These are phyloP conservation scores for Mellilla xanthometata DNA, from an alignment of 2,888 invertebrate genomes.

Conservation along the genomic window DNA sequence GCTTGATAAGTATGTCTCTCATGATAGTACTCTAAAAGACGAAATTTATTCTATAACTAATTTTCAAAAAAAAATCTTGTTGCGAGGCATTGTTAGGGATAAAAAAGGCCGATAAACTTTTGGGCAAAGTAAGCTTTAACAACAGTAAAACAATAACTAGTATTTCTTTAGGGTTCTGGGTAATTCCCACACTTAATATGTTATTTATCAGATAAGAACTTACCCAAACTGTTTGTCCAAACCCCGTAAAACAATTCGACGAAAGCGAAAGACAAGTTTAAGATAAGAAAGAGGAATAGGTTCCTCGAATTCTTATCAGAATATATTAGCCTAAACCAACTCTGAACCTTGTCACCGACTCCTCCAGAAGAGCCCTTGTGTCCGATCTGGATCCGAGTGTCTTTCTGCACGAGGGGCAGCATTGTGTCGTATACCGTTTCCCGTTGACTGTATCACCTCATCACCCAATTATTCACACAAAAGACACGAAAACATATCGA, in stretches of 20 bases:
- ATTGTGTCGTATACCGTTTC: constrained; percentile 69
- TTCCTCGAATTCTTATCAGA: constrained; percentile 97
- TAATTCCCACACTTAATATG: not conserved
- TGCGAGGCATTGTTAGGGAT: too few species aligned
- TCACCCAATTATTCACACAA: constrained; percentile 58
- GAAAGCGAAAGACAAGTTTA: constrained; percentile 98
- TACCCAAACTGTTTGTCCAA: constrained; percentile 93
- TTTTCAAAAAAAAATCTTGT: too few species aligned
- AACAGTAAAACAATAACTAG: too few species aligned
- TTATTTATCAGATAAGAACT: constrained; percentile 34
- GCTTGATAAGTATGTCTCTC: too few species aligned
- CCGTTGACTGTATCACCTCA: constrained; percentile 56
- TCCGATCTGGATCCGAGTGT: constrained; percentile 72
- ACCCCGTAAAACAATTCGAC: constrained; percentile 97
- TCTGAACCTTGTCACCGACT: constrained; percentile 88
- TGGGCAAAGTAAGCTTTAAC: too few species aligned
- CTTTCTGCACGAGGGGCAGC: constrained; percentile 90
- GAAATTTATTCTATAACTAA: too few species aligned
- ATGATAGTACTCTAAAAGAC: too few species aligned
- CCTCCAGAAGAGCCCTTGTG: constrained; percentile 80
- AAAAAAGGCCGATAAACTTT: too few species aligned
- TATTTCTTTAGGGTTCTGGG: too few species aligned
- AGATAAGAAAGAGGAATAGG: constrained; percentile 93
- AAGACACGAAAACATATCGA: constrained; percentile 54
- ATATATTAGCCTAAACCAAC: constrained; percentile 93